Evolutionary conservation across 2,113 vertebrate species (phyloP).

Genomic region (Petromus typicus): DNA sequence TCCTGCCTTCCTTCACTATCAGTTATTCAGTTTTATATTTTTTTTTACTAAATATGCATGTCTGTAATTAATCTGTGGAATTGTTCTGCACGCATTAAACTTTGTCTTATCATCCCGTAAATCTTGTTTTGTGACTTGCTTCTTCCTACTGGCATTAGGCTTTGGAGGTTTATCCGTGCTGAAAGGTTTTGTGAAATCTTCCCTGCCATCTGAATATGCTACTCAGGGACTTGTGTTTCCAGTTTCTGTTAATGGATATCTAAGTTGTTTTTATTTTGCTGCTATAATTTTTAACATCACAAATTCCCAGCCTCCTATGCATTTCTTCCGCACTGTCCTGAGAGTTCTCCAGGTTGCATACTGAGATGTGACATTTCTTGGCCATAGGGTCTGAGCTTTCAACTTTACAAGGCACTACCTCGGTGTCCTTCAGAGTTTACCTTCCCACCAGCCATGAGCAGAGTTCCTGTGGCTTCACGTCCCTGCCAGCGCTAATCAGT

Average conservation of each 20-base stretch:
- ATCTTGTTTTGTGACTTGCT: background rate
- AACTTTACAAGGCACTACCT: background rate
- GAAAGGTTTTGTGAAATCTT: background rate
- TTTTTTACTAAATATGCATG: background rate
- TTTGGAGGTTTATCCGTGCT: background rate
- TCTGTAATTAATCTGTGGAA: background rate
- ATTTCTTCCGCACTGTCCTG: fast-evolving
- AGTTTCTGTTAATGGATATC: background rate
- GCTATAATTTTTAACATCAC: background rate
- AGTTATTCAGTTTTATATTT: background rate
- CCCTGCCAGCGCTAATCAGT: fast-evolving
- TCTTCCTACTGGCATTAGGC: background rate
- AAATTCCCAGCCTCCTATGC: background rate
- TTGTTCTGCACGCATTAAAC: background rate
- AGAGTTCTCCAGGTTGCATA: background rate
- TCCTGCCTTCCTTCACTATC: background rate
- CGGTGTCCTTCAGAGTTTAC: background rate
- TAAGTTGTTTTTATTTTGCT: background rate
- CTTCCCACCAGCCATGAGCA: fast-evolving
- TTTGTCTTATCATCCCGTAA: background rate
- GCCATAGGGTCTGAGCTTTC: background rate
- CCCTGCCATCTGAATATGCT: background rate
- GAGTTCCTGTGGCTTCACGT: background rate
- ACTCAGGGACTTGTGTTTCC: background rate
- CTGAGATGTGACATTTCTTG: background rate